Conservation (phyloP, 2,797 vertebrate genomes). For the Poliocrania exsul region DNA sequence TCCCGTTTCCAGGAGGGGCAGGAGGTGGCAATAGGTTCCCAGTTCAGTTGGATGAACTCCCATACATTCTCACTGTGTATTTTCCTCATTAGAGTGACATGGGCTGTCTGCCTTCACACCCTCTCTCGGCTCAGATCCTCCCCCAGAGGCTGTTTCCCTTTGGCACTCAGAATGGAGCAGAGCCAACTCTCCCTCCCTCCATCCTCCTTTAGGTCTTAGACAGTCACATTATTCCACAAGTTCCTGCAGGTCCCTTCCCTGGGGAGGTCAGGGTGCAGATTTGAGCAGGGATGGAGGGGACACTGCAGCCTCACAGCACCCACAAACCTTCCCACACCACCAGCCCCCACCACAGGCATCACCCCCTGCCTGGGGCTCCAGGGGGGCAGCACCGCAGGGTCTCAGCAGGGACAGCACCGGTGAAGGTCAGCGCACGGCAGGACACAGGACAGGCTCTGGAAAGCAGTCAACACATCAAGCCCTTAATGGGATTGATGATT, state of each 20-base stretch:
- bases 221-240: rapidly evolving
- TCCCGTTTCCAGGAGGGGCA: background rate
- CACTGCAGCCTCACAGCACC: background rate
- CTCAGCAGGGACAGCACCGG: rapidly evolving
- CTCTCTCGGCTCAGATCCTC: rapidly evolving
- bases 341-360: rapidly evolving
- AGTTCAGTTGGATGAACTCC: rapidly evolving
- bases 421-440: background rate
- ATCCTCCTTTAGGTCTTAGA: rapidly evolving
- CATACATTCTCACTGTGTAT: rapidly evolving
- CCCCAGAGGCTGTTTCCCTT: background rate
- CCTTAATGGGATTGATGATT: slow-evolving; percentile 50
- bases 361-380: background rate
- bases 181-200: rapidly evolving
- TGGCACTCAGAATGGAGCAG: rapidly evolving
- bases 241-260: rapidly evolving
- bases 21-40: rapidly evolving
- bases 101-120: background rate
- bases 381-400: rapidly evolving
- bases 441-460: background rate
- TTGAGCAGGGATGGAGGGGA: background rate
- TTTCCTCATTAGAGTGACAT: rapidly evolving
- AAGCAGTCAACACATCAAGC: slow-evolving; percentile 30
- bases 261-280: rapidly evolving
- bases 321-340: rapidly evolving